Evolutionary conservation across 1,140 invertebrate species (phyloP), one percentile per base, ranked within the genome.

Genomic region (Copidosoma floridanum): DNA sequence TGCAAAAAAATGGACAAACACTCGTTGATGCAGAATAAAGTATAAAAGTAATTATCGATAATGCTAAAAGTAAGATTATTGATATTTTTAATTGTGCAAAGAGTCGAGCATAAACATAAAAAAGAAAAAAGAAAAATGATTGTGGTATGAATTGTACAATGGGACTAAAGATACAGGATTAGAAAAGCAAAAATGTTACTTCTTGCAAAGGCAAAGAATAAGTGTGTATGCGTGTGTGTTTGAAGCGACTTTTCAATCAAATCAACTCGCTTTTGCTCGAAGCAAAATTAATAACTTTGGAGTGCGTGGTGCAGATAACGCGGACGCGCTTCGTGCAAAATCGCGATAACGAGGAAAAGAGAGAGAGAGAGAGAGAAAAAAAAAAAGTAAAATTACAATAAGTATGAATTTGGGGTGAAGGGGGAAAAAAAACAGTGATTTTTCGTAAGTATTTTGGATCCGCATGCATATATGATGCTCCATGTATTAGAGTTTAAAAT

Each of bases 31-130:
- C 77, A 74, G 74, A 67, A 47, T 38, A 53, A 73, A 72, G 64
- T 66, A 71, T 69, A 68, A 69, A 72, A 72, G 68, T 63, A 69
- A 72, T 72, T 72, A 71, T 71, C 69, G 66, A 69, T 72, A 75
- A 71, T 73, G 69, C 65, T 75, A 77, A n/a, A n/a, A 77, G 74
- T 78, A 78, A 78, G 72, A 71, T 75, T 74, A 75, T 74, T 72
- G 72, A 66, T 77, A 77, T 77, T 78, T 73, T 74, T 77, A 78
- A 78, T 71, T 71, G 67, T 72, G 66, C 73, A 73, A 77, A 67
- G 51, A 70, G 65, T 68, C 63, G 58, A 68, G 60, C 58, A 66
- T 77, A 77, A 67, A 69, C 26, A 65, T 61, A 66, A 54, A 63
- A 63, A 55, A 61, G 32, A 64, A 62, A 38, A 40, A 70, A 46